These are phyloP conservation scores for Cepaea nemoralis DNA, from an alignment of 1,140 invertebrate genomes.

Conservation along the genomic window DNA sequence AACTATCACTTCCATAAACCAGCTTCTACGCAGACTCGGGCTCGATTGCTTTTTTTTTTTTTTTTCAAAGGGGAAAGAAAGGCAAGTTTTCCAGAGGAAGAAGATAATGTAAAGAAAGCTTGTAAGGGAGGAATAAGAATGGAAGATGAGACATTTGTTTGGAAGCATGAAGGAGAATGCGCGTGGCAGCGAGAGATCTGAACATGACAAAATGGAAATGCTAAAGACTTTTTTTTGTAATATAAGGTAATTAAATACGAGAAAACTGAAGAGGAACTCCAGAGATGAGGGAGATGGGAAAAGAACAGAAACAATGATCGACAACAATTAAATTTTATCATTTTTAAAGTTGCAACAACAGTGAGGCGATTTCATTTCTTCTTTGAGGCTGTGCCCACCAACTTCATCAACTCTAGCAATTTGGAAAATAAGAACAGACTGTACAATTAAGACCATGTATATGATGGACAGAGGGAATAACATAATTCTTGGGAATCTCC, in stretches of 20 bases:
- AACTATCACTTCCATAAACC: constrained; percentile 13
- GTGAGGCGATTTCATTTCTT: constrained; percentile 12
- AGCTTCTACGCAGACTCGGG: background rate
- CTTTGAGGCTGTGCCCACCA: background rate
- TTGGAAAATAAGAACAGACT: no score
- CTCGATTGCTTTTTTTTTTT: background rate
- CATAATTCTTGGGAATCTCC: no score
- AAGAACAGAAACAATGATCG: background rate
- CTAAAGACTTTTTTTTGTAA: background rate
- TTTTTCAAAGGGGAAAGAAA: background rate
- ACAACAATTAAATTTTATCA: constrained; percentile 25
- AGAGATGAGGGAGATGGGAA: background rate
- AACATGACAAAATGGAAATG: no score
- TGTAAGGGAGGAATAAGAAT: background rate
- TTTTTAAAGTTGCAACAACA: constrained; percentile 2
- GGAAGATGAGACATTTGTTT: background rate
- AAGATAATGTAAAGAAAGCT: background rate
- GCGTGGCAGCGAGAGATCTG: background rate
- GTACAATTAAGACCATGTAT: no score
- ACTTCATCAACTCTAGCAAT: background rate
- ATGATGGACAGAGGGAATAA: no score
- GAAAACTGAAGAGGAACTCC: background rate
- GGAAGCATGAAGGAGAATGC: background rate
- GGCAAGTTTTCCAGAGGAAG: background rate
- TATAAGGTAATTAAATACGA: background rate